Base-by-base conservation (phyloP, 2,888 invertebrate species). In the Volucella inflata region DNA sequence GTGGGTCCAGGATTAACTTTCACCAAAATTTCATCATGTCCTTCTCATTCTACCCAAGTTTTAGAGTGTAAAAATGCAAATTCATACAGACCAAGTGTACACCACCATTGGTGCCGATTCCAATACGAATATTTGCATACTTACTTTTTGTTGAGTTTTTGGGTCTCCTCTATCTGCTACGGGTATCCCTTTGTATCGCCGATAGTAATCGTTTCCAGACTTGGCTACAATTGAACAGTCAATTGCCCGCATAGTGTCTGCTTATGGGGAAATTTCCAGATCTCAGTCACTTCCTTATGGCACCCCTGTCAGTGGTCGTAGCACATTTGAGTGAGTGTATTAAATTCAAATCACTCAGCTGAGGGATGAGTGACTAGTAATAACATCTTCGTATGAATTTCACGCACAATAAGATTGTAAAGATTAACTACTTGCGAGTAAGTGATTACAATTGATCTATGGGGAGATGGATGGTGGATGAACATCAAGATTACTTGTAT, bases 81-180 rank as follows among this genome's bases (percentile, higher is more conserved):
- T 71, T 77, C 55, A 70, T 62, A 40, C 70, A 38, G 21, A 77
- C 55, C 38, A 70, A 75, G 44, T 60, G 70, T 55, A 40, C 53
- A 46, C 62, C 55, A 11, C 70, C 77, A 70, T 77, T 55, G 70
- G 70, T 48, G 48, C 64, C 70, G 59, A 48, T 71, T 53, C 55
- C 71, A 78, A 78, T 64, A 71, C 55, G 62, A 78, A 78, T 64
- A 71, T 71, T 78, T 71, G 77, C 71, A 71, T 71, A 38, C 55
- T 71, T 62, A 78, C 62, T 70, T 70, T 64, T 17, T 14, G 38
- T 21, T 17, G 51, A 64, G 48, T 46, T n/a, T 51, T 51, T 10
- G 65, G 38, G 12, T 40, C 16, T 12, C 17, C 59, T 44, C 11
- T 44, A 10, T 14, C 53, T 36, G 9, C 46, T 57, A 46, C 71